Conservation (phyloP, 2,797 vertebrate genomes). For the Steatocranus sp. region DNA sequence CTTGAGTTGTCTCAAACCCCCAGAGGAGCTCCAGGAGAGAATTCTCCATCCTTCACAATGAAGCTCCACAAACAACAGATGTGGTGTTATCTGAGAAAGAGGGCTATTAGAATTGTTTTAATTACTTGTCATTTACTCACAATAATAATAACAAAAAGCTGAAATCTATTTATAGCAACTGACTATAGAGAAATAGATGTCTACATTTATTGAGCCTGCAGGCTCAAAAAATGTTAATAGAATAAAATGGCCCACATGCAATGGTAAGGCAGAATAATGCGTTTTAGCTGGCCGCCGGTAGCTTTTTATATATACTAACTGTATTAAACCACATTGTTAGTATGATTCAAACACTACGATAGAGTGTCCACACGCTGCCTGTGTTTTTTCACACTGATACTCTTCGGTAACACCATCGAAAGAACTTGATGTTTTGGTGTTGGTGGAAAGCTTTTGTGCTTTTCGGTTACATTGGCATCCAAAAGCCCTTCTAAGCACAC, state of each 20-base stretch:
- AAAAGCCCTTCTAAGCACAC: not conserved
- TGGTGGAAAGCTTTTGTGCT: not conserved
- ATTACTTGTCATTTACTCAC: not conserved
- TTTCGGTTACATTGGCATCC: not conserved
- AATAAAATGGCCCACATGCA: not conserved
- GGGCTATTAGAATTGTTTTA: not conserved
- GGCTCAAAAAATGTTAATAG: not conserved
- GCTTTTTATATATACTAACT: not conserved
- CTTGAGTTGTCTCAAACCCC: not conserved
- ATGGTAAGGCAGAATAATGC: not conserved
- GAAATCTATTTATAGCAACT: not conserved
- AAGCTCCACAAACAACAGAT: conserved; percentile 19
- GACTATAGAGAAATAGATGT: not conserved
- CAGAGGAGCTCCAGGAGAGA: not conserved
- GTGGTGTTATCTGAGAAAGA: not conserved
- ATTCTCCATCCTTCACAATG: not conserved
- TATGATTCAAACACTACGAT: not conserved
- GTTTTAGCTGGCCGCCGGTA: not conserved
- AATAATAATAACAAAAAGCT: not conserved
- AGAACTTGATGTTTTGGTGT: not conserved
- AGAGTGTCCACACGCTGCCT: not conserved
- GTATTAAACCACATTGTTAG: not conserved
- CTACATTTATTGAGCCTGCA: not conserved
- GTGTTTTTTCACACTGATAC: not conserved
- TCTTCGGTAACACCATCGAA: not conserved